Conservation (phyloP, 2,888 invertebrate genomes). For the Therioaphis trifolii region DNA sequence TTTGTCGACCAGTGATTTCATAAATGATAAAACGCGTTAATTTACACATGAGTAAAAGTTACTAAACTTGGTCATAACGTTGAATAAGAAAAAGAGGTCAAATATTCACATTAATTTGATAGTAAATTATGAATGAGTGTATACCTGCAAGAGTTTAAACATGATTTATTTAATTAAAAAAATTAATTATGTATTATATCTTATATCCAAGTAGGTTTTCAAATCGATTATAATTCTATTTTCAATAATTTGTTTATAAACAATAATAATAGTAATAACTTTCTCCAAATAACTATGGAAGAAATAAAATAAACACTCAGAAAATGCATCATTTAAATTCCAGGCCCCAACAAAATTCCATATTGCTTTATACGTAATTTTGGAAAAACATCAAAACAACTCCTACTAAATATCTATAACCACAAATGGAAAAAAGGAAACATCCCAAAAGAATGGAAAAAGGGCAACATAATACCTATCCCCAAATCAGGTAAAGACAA, state of each 20-base stretch:
- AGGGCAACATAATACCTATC: not conserved
- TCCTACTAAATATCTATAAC: not conserved
- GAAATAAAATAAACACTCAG: not conserved
- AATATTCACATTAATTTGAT: not conserved
- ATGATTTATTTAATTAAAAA: too few species aligned
- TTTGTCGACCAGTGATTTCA: slow-evolving; percentile 1
- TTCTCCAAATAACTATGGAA: not conserved
- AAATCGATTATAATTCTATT: too few species aligned
- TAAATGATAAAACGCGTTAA: slow-evolving; percentile 30
- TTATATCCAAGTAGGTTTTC: too few species aligned
- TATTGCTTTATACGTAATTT: slow-evolving; percentile 22
- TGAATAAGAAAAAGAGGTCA: not conserved
- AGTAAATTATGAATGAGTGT: too few species aligned
- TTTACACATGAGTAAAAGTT: slow-evolving; percentile 28
- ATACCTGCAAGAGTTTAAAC: too few species aligned
- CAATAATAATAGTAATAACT: too few species aligned
- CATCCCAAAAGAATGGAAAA: slow-evolving; percentile 11
- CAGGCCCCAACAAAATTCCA: slow-evolving; percentile 7
- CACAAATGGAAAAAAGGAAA: not conserved
- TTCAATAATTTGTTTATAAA: too few species aligned
- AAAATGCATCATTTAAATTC: not conserved
- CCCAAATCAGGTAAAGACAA: too few species aligned
- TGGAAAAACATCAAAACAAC: not conserved
- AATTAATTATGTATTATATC: too few species aligned
- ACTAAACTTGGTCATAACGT: not conserved